phyloP scores from a whole-genome alignment of 2,797 vertebrate species.

The Sebastes itinus region DNA sequence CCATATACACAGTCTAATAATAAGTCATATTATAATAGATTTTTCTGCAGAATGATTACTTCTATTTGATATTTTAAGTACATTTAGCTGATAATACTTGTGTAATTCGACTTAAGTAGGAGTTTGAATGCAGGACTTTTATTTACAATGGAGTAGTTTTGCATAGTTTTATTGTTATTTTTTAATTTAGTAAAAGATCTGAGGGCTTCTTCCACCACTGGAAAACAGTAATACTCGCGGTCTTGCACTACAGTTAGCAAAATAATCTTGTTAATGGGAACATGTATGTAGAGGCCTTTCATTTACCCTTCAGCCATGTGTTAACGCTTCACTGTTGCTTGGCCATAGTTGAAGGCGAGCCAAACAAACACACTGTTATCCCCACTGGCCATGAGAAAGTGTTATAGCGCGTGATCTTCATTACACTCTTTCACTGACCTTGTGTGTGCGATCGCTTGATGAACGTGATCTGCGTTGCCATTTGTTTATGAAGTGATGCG shows the following conservation, averaged over 20 bases:
- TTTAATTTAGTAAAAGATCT: neutral
- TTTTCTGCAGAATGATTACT: neutral
- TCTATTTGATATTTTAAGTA: neutral
- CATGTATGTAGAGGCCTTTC: conserved; percentile 20
- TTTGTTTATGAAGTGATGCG: conserved; percentile 54
- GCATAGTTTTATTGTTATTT: neutral
- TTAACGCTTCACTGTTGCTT: conserved; percentile 39
- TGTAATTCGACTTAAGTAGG: neutral
- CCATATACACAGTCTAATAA: neutral
- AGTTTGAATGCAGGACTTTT: neutral
- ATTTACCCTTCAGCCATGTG: conserved; percentile 23
- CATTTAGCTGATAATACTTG: neutral
- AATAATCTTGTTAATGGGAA: neutral
- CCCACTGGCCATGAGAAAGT: conserved; percentile 48
- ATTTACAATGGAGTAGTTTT: neutral
- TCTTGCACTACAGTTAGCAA: conserved; percentile 3
- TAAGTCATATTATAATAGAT: neutral
- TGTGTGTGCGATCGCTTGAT: conserved; percentile 36
- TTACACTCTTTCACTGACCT: conserved; percentile 55
- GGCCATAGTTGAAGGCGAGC: conserved; percentile 41
- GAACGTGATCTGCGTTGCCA: conserved; percentile 14
- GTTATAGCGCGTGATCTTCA: conserved; percentile 43
- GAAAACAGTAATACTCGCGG: neutral
- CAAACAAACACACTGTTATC: conserved; percentile 32
- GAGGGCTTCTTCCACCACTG: neutral